Percentiles rank a stretch among this genome's conserved stretches.
These are phyloP conservation scores for Myopa tessellatipennis DNA, from an alignment of 2,888 invertebrate genomes.

Conservation along the genomic window DNA sequence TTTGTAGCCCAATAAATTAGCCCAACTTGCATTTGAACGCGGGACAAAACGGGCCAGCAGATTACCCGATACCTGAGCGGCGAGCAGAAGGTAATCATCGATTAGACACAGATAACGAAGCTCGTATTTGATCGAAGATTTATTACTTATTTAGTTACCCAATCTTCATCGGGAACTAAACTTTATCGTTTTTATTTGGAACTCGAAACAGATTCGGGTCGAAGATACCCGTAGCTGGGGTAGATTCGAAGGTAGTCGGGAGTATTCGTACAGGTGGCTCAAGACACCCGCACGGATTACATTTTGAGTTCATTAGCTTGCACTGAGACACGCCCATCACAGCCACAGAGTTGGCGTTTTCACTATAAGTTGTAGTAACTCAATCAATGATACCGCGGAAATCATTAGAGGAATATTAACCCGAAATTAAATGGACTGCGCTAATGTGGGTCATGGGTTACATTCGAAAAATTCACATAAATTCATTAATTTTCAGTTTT, in stretches of 20 bases:
- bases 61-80: neutral
- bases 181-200: slow-evolving; percentile 23
- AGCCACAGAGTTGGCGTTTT: no score
- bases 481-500: no score
- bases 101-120: slow-evolving; percentile 12
- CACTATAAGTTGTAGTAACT: no score
- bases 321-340: neutral
- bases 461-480: no score
- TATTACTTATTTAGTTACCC: slow-evolving; percentile 28
- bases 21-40: slow-evolving; percentile 3
- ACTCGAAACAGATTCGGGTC: neutral
- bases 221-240: neutral
- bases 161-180: neutral
- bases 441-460: no score
- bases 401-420: no score
- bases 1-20: slow-evolving; percentile 33
- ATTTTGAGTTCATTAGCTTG: slow-evolving; percentile 22
- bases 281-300: slow-evolving; percentile 25
- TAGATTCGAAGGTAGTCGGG: no score
- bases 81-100: slow-evolving; percentile 12
- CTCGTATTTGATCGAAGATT: slow-evolving; percentile 32
- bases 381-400: no score
- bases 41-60: neutral
- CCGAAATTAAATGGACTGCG: no score
- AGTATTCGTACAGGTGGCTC: neutral